Base-by-base conservation (phyloP, 1,140 invertebrate species). In the Drosophila miranda region DNA sequence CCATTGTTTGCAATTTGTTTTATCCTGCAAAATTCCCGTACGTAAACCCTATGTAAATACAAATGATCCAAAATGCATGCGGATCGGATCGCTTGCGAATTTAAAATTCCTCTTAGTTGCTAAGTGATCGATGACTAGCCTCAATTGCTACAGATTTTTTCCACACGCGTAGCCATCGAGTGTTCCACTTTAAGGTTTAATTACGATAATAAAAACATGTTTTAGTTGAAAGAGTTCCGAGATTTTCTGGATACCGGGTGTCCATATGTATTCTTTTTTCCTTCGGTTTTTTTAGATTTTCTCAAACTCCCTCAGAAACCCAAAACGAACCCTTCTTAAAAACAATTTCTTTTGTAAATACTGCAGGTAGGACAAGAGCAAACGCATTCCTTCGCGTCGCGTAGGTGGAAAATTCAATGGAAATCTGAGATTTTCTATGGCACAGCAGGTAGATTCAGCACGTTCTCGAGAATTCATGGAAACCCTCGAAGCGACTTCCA, bases 1-100 rank as follows among this genome's bases (percentile, higher is more conserved):
- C 23, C 63, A 28, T 60, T 70, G 43, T 68, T 86, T 86, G 81
- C 82, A 87, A 81, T 81, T 86, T 86, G 7, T 61, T 72, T 78
- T 71, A 59, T 30, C 45, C 46, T 86, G 81, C 82, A 81, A 86
- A 81, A 87, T 80, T 84, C 2, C 60, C 63, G 68, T 81, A 75
- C 34, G 53, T 57, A 21, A 53, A 59, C 57, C 60, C 73, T 66
- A 73, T 81, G 81, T 86, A 78, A 86, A 86, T 86, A 82, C 54
- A 70, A 63, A 16, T 63, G 42, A 67, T 8, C 50, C 49, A 13
- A 16, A 66, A 42, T 41, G 34, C 64, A 48, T 42, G 62, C 48
- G 61, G 61, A 56, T 68, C 48, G 61, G 61, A 56, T 68, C 51
- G 53, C 62, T 78, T 58, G 66, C 57, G 55, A 74, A 78, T 68